Percentiles rank a stretch among this genome's conserved stretches.
phyloP scores from a whole-genome alignment of 1,140 invertebrate genomes.

The Yoshiicerus persimilis region DNA sequence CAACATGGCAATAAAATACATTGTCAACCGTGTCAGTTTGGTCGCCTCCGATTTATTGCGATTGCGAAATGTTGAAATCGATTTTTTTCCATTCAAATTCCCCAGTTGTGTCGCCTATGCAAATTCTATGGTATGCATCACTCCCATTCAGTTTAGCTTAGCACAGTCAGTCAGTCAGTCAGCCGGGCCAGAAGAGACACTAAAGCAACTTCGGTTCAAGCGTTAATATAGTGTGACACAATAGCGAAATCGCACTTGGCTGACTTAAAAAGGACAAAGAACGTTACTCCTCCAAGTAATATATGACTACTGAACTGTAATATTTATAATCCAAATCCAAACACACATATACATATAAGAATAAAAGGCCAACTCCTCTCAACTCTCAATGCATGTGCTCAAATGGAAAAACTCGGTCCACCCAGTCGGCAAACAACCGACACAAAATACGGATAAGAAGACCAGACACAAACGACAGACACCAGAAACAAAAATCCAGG shows the following conservation, averaged over 20 bases:
- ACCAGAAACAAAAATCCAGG: too few relatives aligned
- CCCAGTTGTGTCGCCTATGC: constrained; percentile 11
- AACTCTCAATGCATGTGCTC: too few relatives aligned
- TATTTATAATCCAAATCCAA: too few relatives aligned
- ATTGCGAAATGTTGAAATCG: constrained; percentile 8
- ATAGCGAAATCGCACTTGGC: background rate
- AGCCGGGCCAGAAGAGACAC: background rate
- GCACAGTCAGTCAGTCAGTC: background rate
- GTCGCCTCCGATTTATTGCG: constrained; percentile 24
- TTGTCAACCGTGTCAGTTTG: constrained; percentile 23
- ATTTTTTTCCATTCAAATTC: constrained; percentile 19
- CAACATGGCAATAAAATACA: constrained; percentile 24
- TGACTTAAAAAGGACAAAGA: background rate
- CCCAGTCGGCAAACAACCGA: too few relatives aligned
- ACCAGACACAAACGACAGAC: too few relatives aligned
- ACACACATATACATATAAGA: too few relatives aligned
- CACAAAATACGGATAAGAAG: too few relatives aligned
- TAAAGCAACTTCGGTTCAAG: background rate
- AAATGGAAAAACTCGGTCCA: too few relatives aligned
- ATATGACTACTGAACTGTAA: background rate
- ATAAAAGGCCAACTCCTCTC: too few relatives aligned
- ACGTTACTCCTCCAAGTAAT: background rate
- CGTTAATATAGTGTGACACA: background rate
- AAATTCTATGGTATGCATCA: constrained; percentile 2
- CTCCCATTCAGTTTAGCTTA: background rate